Evolutionary conservation across 2,797 vertebrate species (phyloP), one percentile per base, ranked within the genome.

Genomic region (Clarias pachynema): DNA sequence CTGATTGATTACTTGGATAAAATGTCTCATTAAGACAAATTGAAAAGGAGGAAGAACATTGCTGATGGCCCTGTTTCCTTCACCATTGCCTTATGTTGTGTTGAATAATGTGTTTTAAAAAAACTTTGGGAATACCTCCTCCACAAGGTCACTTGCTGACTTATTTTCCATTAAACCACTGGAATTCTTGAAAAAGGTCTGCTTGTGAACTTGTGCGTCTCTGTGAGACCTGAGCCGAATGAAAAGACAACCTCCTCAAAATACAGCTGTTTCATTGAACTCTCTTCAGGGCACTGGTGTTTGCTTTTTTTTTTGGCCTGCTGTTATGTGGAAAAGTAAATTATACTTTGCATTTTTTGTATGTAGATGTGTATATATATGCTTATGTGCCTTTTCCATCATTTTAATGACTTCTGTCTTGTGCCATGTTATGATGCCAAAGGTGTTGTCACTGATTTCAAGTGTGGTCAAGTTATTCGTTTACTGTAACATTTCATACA

Each of bases 171-270:
- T 63, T 72, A 65, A 86, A 81, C 86, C 87, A 88, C 88, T 88
- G 85, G 86, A 88, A 84, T 77, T 84, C 60, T 63, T 78, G 75
- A 78, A 78, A 60, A 68, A 37, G 4, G 2, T 74, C 57, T 37
- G 29, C n/a, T 49, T 15, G 7, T 86, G 29, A 59, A 29, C 65
- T 44, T 74, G n/a, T 62, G 22, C 62, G 26, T 87, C 65, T 66
- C 24, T 26, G 1, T 31, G 53, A 79, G 75, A 81, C 73, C 68
- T 85, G 44, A 65, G 22, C 37, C 81, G 79, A 85, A 72, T 79
- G 62, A 62, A 9, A 44, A 49, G 59, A 84, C 87, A 81, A 84
- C 57, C 85, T 90, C 91, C 12, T 60, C 63, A 40, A 37, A 81
- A 79, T 53, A 9, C 59, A 84, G 29, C 73, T 69, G 59, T 63